Conservation (phyloP, 2,113 vertebrate genomes). For the Daphoenositta chrysoptera region DNA sequence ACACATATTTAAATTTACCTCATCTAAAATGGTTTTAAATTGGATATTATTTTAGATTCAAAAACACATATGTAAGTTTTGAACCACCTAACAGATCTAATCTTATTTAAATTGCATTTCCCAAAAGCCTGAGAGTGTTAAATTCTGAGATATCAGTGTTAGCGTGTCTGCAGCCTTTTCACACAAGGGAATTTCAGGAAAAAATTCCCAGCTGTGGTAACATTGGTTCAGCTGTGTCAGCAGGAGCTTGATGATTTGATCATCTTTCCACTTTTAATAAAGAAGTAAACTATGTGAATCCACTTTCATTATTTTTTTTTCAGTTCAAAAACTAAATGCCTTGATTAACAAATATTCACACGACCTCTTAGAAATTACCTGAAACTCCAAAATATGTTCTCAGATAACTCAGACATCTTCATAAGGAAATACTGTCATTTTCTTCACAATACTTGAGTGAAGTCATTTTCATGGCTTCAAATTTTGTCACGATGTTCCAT, state of each 20-base stretch:
- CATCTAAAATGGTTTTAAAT: background rate
- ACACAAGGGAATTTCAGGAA: background rate
- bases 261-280: background rate
- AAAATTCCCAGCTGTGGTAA: conserved; percentile 5
- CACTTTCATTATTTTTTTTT: background rate
- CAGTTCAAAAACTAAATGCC: background rate
- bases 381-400: background rate
- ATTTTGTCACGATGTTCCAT: background rate
- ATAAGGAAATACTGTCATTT: background rate
- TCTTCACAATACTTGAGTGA: background rate
- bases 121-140: background rate
- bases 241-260: background rate
- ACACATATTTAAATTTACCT: conserved; percentile 5
- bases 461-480: background rate
- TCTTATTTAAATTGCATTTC: conserved; percentile 21
- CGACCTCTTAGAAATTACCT: background rate
- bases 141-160: background rate
- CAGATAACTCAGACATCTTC: background rate
- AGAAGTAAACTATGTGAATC: background rate
- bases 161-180: background rate
- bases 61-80: background rate
- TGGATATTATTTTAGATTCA: background rate
- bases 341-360: background rate
- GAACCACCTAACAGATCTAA: background rate
- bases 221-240: background rate